phyloP scores from a whole-genome alignment of 2,113 vertebrate genomes.

The Columbina picui region DNA sequence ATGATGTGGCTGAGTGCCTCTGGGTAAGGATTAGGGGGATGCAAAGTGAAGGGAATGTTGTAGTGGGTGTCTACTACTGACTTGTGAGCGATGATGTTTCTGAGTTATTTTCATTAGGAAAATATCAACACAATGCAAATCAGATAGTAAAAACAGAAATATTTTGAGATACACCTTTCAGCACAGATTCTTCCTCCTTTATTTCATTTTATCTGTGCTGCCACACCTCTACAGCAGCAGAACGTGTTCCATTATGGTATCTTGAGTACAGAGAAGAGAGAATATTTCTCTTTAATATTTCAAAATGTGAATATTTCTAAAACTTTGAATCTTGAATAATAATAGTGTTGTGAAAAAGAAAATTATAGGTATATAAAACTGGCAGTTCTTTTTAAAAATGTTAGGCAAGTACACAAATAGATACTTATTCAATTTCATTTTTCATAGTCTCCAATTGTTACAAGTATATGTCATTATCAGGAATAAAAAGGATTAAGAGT shows the following conservation, averaged over 20 bases:
- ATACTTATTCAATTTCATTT: neutral
- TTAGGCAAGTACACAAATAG: neutral
- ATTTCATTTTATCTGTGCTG: neutral
- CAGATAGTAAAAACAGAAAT: neutral
- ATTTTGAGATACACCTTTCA: neutral
- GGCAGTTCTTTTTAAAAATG: neutral
- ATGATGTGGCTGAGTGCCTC: too few relatives aligned
- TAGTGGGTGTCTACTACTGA: too few relatives aligned
- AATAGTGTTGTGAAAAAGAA: neutral
- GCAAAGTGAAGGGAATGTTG: too few relatives aligned
- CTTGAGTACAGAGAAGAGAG: neutral
- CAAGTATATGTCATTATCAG: neutral
- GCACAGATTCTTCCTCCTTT: neutral
- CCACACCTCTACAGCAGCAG: neutral
- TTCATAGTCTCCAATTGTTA: neutral
- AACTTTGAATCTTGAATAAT: neutral
- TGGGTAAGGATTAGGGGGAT: too few relatives aligned
- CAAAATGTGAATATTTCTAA: neutral
- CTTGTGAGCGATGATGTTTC: neutral
- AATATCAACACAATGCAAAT: neutral
- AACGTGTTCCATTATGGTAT: neutral
- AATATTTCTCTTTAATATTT: neutral
- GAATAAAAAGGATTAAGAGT: neutral
- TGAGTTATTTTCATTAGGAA: neutral
- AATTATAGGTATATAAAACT: neutral